phyloP scores from a whole-genome alignment of 1,140 invertebrate species.

The Gonioctena quinquepunctata region DNA sequence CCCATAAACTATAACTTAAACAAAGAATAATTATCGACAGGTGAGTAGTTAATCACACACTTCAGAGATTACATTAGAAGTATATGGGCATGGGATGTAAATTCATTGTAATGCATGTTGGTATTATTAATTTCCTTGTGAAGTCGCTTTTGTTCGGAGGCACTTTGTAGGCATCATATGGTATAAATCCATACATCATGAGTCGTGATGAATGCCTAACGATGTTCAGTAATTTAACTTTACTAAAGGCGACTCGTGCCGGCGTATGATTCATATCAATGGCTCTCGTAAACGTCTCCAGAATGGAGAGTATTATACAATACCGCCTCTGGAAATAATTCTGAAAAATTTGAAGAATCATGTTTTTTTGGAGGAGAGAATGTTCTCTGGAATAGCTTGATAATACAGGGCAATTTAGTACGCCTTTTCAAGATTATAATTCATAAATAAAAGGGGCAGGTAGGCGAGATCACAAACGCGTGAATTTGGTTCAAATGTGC shows the following conservation, averaged over 20 bases:
- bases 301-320: conserved; percentile 12
- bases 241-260: conserved; percentile 41
- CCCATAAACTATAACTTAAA: too few species aligned
- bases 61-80: conserved; percentile 3
- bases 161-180: conserved; percentile 24
- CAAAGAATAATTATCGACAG: conserved; percentile 5
- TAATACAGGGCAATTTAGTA: too few species aligned
- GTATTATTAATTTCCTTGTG: conserved; percentile 25
- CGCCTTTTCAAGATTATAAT: too few species aligned
- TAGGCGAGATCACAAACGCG: too few species aligned
- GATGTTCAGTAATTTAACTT: conserved; percentile 41
- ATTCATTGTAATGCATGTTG: conserved; percentile 23
- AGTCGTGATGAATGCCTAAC: conserved; percentile 38
- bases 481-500: too few species aligned
- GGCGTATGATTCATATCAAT: conserved; percentile 38
- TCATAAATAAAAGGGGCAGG: too few species aligned
- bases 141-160: conserved; percentile 32
- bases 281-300: neutral
- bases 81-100: conserved; percentile 10
- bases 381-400: too few species aligned
- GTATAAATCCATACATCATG: conserved; percentile 37
- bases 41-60: conserved; percentile 13
- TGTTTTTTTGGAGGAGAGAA: too few species aligned
- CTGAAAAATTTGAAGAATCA: too few species aligned
- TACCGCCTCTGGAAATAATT: neutral